A percentile compares a stretch with the other conserved stretches of the same genome.
Conservation (phyloP, 2,888 invertebrate genomes). For the Clivina fossor region DNA sequence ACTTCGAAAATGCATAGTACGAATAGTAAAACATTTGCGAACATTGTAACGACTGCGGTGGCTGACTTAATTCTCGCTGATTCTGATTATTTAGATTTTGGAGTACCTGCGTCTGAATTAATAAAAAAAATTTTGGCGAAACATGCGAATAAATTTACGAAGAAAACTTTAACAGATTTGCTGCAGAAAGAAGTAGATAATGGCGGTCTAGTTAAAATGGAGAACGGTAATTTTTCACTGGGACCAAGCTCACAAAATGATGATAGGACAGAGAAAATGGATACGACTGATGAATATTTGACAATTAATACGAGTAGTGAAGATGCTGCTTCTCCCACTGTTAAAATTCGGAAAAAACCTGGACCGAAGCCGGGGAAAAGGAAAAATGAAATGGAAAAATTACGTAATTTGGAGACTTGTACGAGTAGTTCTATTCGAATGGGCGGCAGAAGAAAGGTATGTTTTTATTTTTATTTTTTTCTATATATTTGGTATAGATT, state of each 20-base stretch:
- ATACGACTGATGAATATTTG: conserved; percentile 36
- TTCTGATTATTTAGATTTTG: conserved; percentile 70
- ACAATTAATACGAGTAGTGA: conserved; percentile 35
- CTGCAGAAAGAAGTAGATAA: conserved; percentile 70
- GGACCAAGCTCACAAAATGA: conserved; percentile 55
- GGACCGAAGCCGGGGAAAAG: conserved; percentile 40
- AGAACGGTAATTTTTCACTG: conserved; percentile 69
- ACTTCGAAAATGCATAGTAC: conserved; percentile 43
- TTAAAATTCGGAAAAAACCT: conserved; percentile 40
- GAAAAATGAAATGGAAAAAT: conserved; percentile 33
- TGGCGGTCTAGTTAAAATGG: conserved; percentile 67
- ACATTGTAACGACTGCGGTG: conserved; percentile 67
- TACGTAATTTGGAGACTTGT: conserved; percentile 7
- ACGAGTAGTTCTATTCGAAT: conserved; percentile 50
- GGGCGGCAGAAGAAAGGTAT: conserved; percentile 62
- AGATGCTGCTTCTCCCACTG: conserved; percentile 23
- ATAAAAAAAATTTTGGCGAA: conserved; percentile 66
- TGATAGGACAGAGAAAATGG: conserved; percentile 34
- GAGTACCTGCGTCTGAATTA: conserved; percentile 69
- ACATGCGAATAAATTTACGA: conserved; percentile 64
- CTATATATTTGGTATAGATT: background rate
- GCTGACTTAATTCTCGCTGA: conserved; percentile 71
- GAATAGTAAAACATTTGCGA: conserved; percentile 49
- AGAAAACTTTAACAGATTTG: conserved; percentile 64
- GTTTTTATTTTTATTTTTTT: conserved; percentile 22